phyloP scores from a whole-genome alignment of 1,140 invertebrate genomes.

The Phymastichus coffea region DNA sequence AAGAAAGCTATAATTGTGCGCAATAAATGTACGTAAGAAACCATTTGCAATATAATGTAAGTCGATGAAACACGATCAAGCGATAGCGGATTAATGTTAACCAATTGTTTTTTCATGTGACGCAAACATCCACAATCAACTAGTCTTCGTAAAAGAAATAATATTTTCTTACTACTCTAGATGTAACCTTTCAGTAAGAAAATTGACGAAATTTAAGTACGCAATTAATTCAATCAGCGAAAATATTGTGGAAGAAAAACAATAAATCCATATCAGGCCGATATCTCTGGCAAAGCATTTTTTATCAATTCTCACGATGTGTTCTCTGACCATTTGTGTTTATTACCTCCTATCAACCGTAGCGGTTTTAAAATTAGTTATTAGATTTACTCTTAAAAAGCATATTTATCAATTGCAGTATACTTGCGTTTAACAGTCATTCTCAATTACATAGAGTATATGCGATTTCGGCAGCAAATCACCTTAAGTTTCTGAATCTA shows the following conservation, averaged over 20 bases:
- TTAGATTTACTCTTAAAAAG: too few species aligned
- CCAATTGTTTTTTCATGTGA: background rate
- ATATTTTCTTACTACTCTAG: constrained; percentile 28
- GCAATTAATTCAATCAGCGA: constrained; percentile 6
- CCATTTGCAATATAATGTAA: constrained; percentile 18
- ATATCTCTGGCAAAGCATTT: constrained; percentile 8
- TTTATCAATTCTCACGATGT: background rate
- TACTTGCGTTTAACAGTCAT: constrained; percentile 26
- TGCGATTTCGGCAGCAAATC: too few species aligned
- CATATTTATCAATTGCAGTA: too few species aligned
- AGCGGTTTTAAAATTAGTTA: too few species aligned
- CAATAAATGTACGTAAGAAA: constrained; percentile 16
- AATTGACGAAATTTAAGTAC: background rate
- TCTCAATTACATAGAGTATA: too few species aligned
- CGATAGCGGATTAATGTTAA: background rate
- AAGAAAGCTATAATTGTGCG: constrained; percentile 15
- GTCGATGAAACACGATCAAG: background rate
- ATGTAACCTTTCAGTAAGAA: constrained; percentile 7
- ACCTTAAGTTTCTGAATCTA: too few species aligned
- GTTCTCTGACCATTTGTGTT: background rate
- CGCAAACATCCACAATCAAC: background rate
- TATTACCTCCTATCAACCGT: too few species aligned
- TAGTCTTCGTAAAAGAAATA: constrained; percentile 3
- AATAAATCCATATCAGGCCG: constrained; percentile 14
- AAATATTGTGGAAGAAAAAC: constrained; percentile 8